Evolutionary conservation across 2,113 vertebrate genomes (phyloP), one percentile per base, ranked within the genome.

Genomic region (Heterotis niloticus): DNA sequence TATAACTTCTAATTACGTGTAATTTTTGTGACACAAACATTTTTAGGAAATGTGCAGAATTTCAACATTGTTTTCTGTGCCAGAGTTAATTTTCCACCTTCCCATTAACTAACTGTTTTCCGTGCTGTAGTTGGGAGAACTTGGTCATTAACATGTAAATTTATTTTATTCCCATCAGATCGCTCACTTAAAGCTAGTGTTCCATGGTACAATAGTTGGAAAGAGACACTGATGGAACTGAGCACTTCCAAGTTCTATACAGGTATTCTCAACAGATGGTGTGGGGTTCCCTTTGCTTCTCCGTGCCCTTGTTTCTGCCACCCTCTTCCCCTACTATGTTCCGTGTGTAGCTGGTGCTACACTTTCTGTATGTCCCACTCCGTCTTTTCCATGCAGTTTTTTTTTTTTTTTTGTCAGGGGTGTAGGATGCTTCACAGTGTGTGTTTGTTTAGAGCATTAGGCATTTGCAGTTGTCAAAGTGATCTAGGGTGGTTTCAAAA

Each of bases 171-270:
- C 92, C 93, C 90, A 80, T 94, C 90, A 96, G 95, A 95, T 94
- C 88, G 91, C 87, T 95, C 92, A 92, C 78, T 96, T 93, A 96
- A 96, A 93, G 94, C 94, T 94, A 95, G 91, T 93, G 89, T 93
- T 90, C 94, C 95, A 89, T 96, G 95, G 94, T 96, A 95, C 93
- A 93, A 34, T 94, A 93, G 91, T 93, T 97, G 94, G 93, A 95
- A 92, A 95, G 92, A 95, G 83, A 94, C 94, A 85, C 87, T 95
- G 90, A 93, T 89, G 92, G 93, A 94, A 88, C 90, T 95, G 90
- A 94, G 91, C 93, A 91, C 91, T 90, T 96, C 92, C 89, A 90
- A 90, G 82, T 93, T 91, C 91, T 93, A 91, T 90, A 91, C 93
- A 97, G 94, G 93, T 95, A 95, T 93, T 93, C 90, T 83, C 84